These are phyloP conservation scores for Vollenhovia emeryi DNA, from an alignment of 1,140 invertebrate genomes.

Conservation along the genomic window DNA sequence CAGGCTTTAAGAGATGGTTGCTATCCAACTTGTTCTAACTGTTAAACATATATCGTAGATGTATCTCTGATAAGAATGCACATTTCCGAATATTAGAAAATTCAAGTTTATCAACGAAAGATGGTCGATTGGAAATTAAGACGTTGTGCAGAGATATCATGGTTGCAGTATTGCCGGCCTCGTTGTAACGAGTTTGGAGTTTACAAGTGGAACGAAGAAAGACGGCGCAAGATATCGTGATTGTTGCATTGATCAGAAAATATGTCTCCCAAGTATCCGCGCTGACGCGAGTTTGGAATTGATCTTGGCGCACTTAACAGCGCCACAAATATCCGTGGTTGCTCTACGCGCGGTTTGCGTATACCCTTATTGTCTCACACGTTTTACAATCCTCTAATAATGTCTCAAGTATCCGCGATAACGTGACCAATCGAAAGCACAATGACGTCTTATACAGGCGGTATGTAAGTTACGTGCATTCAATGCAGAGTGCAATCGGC, in stretches of 20 bases:
- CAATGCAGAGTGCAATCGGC: constrained; percentile 36
- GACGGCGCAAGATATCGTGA: constrained; percentile 15
- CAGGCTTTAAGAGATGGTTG: neutral
- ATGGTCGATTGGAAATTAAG: neutral
- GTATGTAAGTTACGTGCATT: constrained; percentile 50
- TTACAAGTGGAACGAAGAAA: constrained; percentile 25
- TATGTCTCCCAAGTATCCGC: constrained; percentile 82
- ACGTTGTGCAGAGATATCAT: neutral
- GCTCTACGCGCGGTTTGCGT: neutral
- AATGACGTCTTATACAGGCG: constrained; percentile 16
- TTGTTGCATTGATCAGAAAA: constrained; percentile 80
- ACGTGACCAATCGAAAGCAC: constrained; percentile 9
- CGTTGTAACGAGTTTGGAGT: constrained; percentile 45
- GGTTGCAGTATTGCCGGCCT: neutral
- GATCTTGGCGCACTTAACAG: neutral
- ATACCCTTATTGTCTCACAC: neutral
- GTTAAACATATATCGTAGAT: neutral
- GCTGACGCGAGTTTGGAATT: constrained; percentile 14
- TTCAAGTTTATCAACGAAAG: neutral
- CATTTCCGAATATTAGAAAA: neutral
- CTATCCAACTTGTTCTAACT: neutral
- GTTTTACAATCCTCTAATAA: constrained; percentile 4
- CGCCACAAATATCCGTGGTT: neutral
- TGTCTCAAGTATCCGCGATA: neutral
- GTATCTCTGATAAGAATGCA: neutral